Evolutionary conservation across 2,888 invertebrate genomes (phyloP), one percentile per base, ranked within the genome.

Genomic region (Spodoptera littoralis): DNA sequence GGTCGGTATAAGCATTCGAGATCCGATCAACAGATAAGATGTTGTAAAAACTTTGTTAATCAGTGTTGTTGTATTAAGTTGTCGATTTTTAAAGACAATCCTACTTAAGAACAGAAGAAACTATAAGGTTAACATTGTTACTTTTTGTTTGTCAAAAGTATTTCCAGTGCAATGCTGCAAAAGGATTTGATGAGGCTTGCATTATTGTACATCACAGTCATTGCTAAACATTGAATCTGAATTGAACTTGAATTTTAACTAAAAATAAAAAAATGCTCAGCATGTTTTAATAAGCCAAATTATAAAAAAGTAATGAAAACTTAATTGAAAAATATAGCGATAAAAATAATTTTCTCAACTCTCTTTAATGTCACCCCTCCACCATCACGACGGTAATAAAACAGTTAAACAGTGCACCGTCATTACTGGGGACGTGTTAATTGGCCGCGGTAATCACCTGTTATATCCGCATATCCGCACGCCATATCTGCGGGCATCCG

Each of bases 361-460:
- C 13, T 54, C 44, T 70, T 71, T 48, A 43, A 45, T 53, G 57
- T 22, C 27, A 42, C 42, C 11, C 11, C 27, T 11, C 9, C 36
- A 36, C 24, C 45, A 48, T 49, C 13, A 50, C 42, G n/a, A 4
- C 13, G 11, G 36, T 12, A 50, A 47, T 53, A 63, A 68, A 63
- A 58, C 60, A 58, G 64, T 74, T 66, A 65, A 75, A 76, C 56
- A 69, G 30, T 63, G 66, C 64, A 71, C 62, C 61, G 65, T 78
- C 76, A 80, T 80, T 79, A 78, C 60, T 58, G 55, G 58, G 54
- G 70, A 78, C 67, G 76, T 78, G 82, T 84, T 88, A 88, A 88
- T 87, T 88, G 83, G 79, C 79, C 76, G 53, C 83, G 67, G 82
- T 89, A 88, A 90, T 89, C 84, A 88, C 85, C 85, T 83, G 84